Evolutionary conservation across 1,140 invertebrate genomes (phyloP), one percentile per base, ranked within the genome.

Genomic region (Drosophila takahashii): DNA sequence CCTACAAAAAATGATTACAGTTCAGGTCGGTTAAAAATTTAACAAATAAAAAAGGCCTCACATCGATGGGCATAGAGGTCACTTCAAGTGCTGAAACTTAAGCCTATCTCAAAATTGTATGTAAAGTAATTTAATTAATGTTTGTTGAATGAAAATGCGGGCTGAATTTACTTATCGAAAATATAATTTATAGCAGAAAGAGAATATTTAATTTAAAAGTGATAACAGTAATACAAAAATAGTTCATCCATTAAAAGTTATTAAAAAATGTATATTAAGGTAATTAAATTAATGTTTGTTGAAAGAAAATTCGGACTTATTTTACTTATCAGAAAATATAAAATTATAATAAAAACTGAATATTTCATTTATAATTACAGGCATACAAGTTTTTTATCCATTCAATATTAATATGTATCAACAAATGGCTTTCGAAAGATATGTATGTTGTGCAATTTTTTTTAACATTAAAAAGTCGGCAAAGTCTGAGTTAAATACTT

Each of bases 1-100:
- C 26, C 42, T 45, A 45, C n/a, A 15, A 29, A 11, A 32, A 15
- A 15, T 29, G 15, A 10, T 50, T 50, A 29, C 27, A 29, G 29
- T 34, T 11, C 22, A 50, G 10, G 4, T 52, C 15, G 29, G 11
- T 57, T 44, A 27, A 42, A 32, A 57, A 57, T 48, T 27, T 16
- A 50, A 32, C n/a, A 29, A 59, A 66, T 36, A 34, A 48, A 51
- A 42, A 36, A 52, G 3, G 11, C 27, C 8, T 26, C 36, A 44
- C 29, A 26, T 45, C 4, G 16, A 34, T 16, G 27, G 1, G 29
- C 48, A 51, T 11, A 16, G 16, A 34, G 48, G 48, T 18, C 48
- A 51, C 8, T 48, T 13, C 0, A 44, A 44, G 7, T 13, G 10
- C 18, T 44, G 10, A 11, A 22, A 22, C 42, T 44, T 22, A 10